Evolutionary conservation across 2,113 vertebrate species (phyloP).

Genomic region (Chaetops frenatus): DNA sequence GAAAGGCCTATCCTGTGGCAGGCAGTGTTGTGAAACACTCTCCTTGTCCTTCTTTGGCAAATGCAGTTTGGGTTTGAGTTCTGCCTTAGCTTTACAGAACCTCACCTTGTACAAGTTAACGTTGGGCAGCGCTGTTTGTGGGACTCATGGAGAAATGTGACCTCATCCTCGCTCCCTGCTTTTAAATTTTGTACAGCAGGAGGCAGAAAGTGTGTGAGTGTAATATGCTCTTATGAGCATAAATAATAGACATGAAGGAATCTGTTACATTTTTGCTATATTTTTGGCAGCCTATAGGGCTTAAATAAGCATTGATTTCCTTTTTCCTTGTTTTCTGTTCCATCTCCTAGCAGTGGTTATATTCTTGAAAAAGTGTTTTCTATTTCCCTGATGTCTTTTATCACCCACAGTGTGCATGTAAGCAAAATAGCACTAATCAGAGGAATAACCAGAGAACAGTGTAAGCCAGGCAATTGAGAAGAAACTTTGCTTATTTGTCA

Average conservation of each 20-base stretch:
- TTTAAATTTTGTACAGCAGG: not conserved
- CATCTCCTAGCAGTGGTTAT: not conserved
- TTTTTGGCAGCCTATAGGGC: not conserved
- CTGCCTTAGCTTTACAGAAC: not conserved
- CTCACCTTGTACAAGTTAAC: rapidly evolving
- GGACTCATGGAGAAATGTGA: not conserved
- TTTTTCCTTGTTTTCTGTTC: not conserved
- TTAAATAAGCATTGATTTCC: not conserved
- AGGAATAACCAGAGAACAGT: not conserved
- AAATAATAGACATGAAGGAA: not conserved
- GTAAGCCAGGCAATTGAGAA: not conserved
- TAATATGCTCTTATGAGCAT: not conserved
- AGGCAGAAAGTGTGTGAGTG: not conserved
- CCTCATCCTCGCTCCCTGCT: not conserved
- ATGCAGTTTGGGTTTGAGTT: not conserved
- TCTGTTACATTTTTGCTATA: not conserved
- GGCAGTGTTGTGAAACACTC: not conserved
- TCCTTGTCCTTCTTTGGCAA: not conserved
- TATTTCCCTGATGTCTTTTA: not conserved
- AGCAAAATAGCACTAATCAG: not conserved
- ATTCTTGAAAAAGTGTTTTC: not conserved
- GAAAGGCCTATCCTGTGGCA: not conserved
- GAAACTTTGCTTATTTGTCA: not conserved
- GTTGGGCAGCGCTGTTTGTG: not conserved
- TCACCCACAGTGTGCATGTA: not conserved